Conservation (phyloP, 1,140 invertebrate species). For the Drosophila jambulina region DNA sequence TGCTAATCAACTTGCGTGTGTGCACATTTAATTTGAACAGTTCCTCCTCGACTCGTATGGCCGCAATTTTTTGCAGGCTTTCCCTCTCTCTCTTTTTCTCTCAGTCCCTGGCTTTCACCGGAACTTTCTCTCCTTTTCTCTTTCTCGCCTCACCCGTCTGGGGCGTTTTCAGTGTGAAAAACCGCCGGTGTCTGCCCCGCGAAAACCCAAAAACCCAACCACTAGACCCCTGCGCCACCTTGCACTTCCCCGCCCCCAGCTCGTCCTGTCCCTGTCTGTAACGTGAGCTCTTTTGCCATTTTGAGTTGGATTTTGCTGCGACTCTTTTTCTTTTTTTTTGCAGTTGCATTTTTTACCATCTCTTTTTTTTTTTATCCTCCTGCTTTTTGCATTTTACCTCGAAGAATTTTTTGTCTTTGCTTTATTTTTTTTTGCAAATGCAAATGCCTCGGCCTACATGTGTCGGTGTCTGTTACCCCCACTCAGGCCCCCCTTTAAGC, state of each 20-base stretch:
- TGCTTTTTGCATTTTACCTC: conserved; percentile 73
- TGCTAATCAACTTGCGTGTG: conserved; percentile 36
- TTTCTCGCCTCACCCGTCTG: conserved; percentile 9
- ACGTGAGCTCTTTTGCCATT: conserved; percentile 63
- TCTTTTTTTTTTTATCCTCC: conserved; percentile 29
- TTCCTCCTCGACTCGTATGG: background rate
- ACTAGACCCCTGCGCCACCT: conserved; percentile 10
- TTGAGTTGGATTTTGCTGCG: conserved; percentile 27
- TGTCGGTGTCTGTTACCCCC: conserved; percentile 62
- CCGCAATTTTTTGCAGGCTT: conserved; percentile 4
- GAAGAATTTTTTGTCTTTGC: conserved; percentile 35
- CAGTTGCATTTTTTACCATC: conserved; percentile 3
- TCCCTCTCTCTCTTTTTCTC: background rate
- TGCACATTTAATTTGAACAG: conserved; percentile 14
- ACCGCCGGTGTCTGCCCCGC: conserved; percentile 36
- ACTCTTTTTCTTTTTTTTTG: conserved; percentile 18
- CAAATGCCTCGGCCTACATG: conserved; percentile 79
- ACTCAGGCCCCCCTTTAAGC: background rate
- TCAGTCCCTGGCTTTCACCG: background rate
- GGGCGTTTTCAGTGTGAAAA: conserved; percentile 30
- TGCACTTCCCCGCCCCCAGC: background rate
- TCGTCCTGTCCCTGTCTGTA: conserved; percentile 36
- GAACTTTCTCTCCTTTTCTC: background rate
- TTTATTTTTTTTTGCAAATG: conserved; percentile 66
- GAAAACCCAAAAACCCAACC: conserved; percentile 29